These are phyloP conservation scores for Clitarchus hookeri DNA, from an alignment of 2,888 invertebrate species.

Conservation along the genomic window DNA sequence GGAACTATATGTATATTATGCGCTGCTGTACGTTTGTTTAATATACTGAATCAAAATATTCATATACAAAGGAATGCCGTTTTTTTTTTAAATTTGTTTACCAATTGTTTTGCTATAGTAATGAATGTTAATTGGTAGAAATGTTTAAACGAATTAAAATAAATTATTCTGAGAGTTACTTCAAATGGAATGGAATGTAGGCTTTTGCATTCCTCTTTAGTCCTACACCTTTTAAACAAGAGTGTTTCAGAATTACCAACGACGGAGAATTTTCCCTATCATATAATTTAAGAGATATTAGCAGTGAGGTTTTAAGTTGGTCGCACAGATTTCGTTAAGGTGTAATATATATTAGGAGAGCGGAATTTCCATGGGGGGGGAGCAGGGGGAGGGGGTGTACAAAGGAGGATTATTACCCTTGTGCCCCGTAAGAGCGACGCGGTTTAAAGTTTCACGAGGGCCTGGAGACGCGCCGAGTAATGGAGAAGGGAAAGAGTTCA, in stretches of 20 bases:
- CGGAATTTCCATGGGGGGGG: background rate
- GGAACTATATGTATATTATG: no score
- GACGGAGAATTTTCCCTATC: background rate
- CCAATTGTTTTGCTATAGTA: no score
- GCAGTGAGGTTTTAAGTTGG: conserved; percentile 16
- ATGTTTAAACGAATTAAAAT: no score
- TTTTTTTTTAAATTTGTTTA: no score
- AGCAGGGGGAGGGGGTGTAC: background rate
- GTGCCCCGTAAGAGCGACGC: background rate
- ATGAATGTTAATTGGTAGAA: no score
- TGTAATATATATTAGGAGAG: conserved; percentile 22
- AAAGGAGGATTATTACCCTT: conserved; percentile 14
- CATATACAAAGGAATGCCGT: no score
- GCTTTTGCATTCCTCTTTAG: no score
- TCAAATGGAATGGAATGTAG: no score
- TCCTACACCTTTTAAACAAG: background rate
- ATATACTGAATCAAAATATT: no score
- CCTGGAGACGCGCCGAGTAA: background rate
- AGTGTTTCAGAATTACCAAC: background rate
- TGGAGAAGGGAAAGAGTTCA: conserved; percentile 14
- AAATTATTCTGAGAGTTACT: no score
- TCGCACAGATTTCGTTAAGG: conserved; percentile 19
- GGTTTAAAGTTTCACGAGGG: conserved; percentile 14
- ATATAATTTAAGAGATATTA: conserved; percentile 15
- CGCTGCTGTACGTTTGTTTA: no score